phyloP scores from a whole-genome alignment of 2,888 invertebrate genomes.

The Alviniconcha strummeri region DNA sequence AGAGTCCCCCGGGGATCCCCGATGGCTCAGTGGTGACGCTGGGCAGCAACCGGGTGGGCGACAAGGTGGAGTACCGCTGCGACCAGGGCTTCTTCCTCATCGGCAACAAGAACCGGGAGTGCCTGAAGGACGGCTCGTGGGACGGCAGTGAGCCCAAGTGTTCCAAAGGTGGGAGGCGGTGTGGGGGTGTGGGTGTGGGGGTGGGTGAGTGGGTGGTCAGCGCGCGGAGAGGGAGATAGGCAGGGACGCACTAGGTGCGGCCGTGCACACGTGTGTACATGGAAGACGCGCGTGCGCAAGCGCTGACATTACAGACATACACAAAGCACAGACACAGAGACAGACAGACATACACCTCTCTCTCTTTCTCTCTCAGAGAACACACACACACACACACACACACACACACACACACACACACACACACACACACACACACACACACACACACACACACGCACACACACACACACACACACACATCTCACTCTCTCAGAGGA shows the following conservation, averaged over 20 bases:
- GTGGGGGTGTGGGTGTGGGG: background rate
- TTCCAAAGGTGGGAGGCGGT: constrained; percentile 48
- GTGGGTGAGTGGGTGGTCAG: background rate
- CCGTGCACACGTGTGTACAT: too few relatives aligned
- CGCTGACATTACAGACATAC: too few relatives aligned
- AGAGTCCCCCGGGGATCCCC: constrained; percentile 48
- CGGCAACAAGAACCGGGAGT: constrained; percentile 50
- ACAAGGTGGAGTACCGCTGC: constrained; percentile 51
- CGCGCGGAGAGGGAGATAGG: background rate
- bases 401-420: background rate
- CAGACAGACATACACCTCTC: too few relatives aligned
- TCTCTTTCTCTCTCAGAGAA: too few relatives aligned
- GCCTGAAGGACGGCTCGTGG: constrained; percentile 53
- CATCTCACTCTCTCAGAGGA: background rate
- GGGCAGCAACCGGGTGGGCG: constrained; percentile 46
- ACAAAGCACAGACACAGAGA: too few relatives aligned
- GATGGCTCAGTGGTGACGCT: constrained; percentile 52
- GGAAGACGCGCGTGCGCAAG: too few relatives aligned
- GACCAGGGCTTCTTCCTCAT: constrained; percentile 53
- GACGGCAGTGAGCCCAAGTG: constrained; percentile 58
- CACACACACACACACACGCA: background rate
- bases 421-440: background rate
- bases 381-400: too few relatives aligned
- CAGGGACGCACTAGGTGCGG: too few relatives aligned
- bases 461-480: too few relatives aligned